Base-by-base conservation (phyloP, 2,797 vertebrate genomes). In the Echiichthys vipera region DNA sequence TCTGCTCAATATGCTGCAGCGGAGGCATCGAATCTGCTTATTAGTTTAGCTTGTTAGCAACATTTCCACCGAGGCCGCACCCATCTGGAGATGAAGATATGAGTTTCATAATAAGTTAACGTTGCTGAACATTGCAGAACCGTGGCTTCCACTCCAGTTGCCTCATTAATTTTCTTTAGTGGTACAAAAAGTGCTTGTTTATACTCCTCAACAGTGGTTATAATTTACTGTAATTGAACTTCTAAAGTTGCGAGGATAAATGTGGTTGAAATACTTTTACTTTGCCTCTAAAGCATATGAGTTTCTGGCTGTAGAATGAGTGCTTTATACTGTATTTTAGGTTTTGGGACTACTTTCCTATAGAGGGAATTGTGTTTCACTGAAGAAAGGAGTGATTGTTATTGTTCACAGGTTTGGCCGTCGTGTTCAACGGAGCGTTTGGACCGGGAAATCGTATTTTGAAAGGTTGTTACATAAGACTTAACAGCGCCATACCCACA, bases 11-110 rank as follows among this genome's bases (percentile, higher is more conserved):
- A 87, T 89, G 87, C 87, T 74, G 85, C 79, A 66, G 73, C 39
- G 20, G 78, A 76, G 67, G 69, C 80, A 88, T 74, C 30, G 39
- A 78, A 86, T 90, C 68, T 87, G 89, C 89, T 90, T 90, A 86
- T 92, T 91, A 90, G 88, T 90, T 83, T 81, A 86, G 83, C 86
- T 91, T 91, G 89, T 90, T 92, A 88, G 84, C 84, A 79, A 83
- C 77, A 76, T 87, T 88, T 91, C 85, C 87, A 89, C 80, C 54
- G 85, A 80, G 84, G 84, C 86, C 84, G 83, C 67, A 65, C 81
- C 85, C 84, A 87, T 91, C 87, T 88, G 86, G 84, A 89, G 85
- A 89, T 87, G 86, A 88, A 90, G 88, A 91, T 88, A 87, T 83
- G 84, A 83, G 79, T 78, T 89, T 83, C 66, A 81, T 89, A 85